Evolutionary conservation across 2,113 vertebrate genomes (phyloP), one percentile per base, ranked within the genome.

Genomic region (Gambusia holbrooki): DNA sequence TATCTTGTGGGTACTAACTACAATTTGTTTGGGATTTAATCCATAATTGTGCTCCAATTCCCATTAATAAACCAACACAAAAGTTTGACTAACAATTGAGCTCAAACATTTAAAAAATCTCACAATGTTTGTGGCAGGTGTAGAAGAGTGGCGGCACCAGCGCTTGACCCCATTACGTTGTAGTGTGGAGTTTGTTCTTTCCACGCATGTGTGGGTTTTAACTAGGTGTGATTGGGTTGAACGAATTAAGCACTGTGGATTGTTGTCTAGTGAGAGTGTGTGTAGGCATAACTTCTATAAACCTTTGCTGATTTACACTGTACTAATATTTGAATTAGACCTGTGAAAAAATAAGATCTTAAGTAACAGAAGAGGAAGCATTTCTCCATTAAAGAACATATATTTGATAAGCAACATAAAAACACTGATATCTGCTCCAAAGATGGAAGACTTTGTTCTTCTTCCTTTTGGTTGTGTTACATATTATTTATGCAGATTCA

Each of bases 1-100:
- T 65, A 69, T 71, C 19, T 51, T 58, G 22, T 60, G 65, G 30
- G 28, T 51, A 5, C 62, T 64, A 70, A 58, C 15, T 27, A 60
- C 32, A 37, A 13, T 37, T 17, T 61, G 13, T 15, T 61, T 61
- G 25, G 60, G 12, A 60, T 10, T 14, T 33, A 17, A 33, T 33
- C 1, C 6, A 35, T 58, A 61, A 69, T 22, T 5, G 1, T 25
- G 1, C 19, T 69, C 9, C 15, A 22, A 22, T 69, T 15, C 35
- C n/a, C 14, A 11, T 25, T 40, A 8, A 27, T 42, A 28, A 66
- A 66, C 10, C 33, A 1, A n/a, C 5, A 35, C 10, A 22, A 10
- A n/a, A 11, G 32, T 35, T n/a, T 37, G 4, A 63, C 33, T 32
- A 63, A 63, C 13, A 58, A 10, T n/a, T 25, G 17, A n/a, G 22